A percentile compares a stretch with the other conserved stretches of the same genome.
Evolutionary conservation across 2,888 invertebrate genomes (phyloP).

Genomic region (Psylliodes chrysocephalus): DNA sequence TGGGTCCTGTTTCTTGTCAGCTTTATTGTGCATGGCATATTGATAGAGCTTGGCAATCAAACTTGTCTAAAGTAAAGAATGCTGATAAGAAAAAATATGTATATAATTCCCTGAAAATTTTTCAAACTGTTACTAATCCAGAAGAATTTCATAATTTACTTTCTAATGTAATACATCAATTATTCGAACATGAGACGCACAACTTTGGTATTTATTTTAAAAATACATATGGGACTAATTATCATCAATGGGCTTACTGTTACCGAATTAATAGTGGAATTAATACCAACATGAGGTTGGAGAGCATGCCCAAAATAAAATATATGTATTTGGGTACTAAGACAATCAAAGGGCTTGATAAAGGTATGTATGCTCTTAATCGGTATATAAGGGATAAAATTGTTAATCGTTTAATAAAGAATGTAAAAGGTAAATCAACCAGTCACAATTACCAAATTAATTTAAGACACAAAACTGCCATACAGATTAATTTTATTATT

Average conservation of each 20-base stretch:
- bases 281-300: slow-evolving; percentile 37
- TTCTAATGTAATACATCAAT: slow-evolving; percentile 21
- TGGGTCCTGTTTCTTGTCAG: slow-evolving; percentile 19
- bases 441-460: slow-evolving; percentile 34
- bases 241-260: slow-evolving; percentile 38
- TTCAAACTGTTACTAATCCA: slow-evolving; percentile 29
- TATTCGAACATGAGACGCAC: slow-evolving; percentile 21
- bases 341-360: slow-evolving; percentile 45
- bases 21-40: too few relatives aligned
- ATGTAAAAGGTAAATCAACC: too few relatives aligned
- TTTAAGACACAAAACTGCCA: not conserved
- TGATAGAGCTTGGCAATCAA: slow-evolving; percentile 29
- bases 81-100: slow-evolving; percentile 9
- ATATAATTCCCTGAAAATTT: slow-evolving; percentile 24
- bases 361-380: slow-evolving; percentile 42
- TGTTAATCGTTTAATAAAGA: slow-evolving; percentile 42
- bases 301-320: slow-evolving; percentile 39
- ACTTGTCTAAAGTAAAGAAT: slow-evolving; percentile 18
- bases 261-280: too few relatives aligned
- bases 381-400: slow-evolving; percentile 47
- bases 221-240: slow-evolving; percentile 28
- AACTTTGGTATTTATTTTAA: slow-evolving; percentile 41
- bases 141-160: slow-evolving; percentile 29
- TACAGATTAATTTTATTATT: not conserved
- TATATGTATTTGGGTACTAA: slow-evolving; percentile 47